Percentiles rank a stretch among this genome's conserved stretches.
phyloP scores from a whole-genome alignment of 2,113 vertebrate genomes.

The Actinemys pallida region DNA sequence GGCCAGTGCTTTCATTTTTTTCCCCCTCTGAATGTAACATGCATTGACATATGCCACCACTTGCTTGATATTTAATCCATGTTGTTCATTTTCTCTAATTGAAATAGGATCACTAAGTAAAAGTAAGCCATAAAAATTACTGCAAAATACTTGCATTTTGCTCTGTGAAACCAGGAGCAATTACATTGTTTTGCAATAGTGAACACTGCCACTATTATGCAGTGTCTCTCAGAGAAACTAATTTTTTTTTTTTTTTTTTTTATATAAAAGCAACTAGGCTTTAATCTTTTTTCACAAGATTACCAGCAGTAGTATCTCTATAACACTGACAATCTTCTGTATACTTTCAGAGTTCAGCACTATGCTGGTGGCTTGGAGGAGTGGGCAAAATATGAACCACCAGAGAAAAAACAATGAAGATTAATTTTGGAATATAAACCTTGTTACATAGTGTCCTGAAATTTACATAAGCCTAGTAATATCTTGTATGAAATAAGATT shows the following conservation, averaged over 20 bases:
- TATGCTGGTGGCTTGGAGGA: conserved; percentile 93
- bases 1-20: background rate
- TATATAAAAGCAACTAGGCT: rapidly evolving
- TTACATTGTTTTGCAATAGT: background rate
- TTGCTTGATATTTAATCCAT: background rate
- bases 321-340: background rate
- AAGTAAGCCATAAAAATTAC: background rate
- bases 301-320: background rate
- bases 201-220: background rate
- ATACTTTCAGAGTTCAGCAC: conserved; percentile 85
- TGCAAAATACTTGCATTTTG: background rate
- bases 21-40: background rate
- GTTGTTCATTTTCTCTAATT: background rate
- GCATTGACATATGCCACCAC: background rate
- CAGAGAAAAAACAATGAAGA: conserved; percentile 72
- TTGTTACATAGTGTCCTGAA: background rate
- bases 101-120: background rate
- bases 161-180: background rate
- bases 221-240: background rate
- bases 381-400: conserved; percentile 86
- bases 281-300: background rate
- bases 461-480: background rate
- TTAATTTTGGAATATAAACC: background rate
- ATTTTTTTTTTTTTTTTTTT: background rate
- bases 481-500: background rate